Base-by-base conservation (phyloP, 2,113 vertebrate genomes). In the Cryptotis parvus region DNA sequence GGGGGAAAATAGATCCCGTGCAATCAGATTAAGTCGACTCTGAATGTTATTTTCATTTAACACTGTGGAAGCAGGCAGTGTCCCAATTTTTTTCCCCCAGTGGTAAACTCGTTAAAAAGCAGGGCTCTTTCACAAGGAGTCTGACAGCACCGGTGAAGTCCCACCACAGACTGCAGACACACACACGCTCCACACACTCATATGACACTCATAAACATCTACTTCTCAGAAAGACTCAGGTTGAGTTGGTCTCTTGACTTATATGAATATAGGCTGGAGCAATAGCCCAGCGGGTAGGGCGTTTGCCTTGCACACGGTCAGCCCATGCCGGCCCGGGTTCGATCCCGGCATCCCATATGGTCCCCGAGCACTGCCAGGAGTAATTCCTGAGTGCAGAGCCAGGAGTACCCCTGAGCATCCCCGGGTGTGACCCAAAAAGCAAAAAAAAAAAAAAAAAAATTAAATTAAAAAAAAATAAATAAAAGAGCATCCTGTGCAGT, bases 11-110 rank as follows among this genome's bases (percentile, higher is more conserved):
- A 97, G 96, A 96, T 88, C 93, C 95, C 91, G 75, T 91, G 94
- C 96, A 96, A 96, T 96, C 96, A 96, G 96, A 97, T 98, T 97
- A 97, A 97, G 69, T 95, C 89, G 82, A 86, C 87, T 97, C 65
- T 93, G 94, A 96, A 97, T 97, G 95, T 90, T 97, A 92, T 96
- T 97, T 97, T 97, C 95, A 94, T 96, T 95, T 93, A 96, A 92
- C 75, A 43, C 61, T 92, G 94, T 95, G 91, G 96, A 96, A 61
- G 69, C 88, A 84, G 95, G 41, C 96, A 92, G 77, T 52, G 33
- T 90, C 94, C 94, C 97, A 93, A 74, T 96, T 97, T 96, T 14
- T 75, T 45, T 90, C 94, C 95, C 84, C 55, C 55, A 97, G 96
- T 95, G 97, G 85, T 95, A 96, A 97, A 87, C 73, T 96, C 92